These are phyloP conservation scores for Chirona hameri DNA, from an alignment of 2,888 invertebrate species.

Conservation along the genomic window DNA sequence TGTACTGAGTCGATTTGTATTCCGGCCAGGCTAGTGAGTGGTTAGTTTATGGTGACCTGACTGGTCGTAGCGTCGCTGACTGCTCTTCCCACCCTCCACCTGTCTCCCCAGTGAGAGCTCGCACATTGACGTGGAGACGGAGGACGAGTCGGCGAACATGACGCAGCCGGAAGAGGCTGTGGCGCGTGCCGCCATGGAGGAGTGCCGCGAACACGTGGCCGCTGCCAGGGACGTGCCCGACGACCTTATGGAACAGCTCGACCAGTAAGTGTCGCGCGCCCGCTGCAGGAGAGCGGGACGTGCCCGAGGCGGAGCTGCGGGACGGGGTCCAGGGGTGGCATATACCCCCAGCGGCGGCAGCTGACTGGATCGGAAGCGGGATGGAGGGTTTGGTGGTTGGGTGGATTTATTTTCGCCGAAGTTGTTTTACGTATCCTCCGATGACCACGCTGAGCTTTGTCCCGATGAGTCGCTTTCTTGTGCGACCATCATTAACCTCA, in stretches of 20 bases:
- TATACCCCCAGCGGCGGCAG: neutral
- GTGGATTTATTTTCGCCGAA: neutral
- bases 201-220: neutral
- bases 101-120: no score
- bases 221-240: neutral
- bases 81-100: no score
- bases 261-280: neutral
- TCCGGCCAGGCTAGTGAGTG: no score
- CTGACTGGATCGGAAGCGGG: no score
- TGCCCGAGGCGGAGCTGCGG: no score
- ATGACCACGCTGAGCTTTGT: no score
- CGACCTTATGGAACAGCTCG: neutral
- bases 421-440: no score
- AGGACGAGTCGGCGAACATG: neutral
- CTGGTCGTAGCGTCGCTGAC: neutral
- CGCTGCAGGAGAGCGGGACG: no score
- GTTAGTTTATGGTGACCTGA: neutral
- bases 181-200: neutral
- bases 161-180: neutral
- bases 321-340: neutral
- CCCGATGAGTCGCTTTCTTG: no score
- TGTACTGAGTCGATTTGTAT: no score
- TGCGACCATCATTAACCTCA: no score
- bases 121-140: neutral
- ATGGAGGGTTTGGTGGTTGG: neutral